phyloP scores from a whole-genome alignment of 2,888 invertebrate species.

The Cephus spinipes region DNA sequence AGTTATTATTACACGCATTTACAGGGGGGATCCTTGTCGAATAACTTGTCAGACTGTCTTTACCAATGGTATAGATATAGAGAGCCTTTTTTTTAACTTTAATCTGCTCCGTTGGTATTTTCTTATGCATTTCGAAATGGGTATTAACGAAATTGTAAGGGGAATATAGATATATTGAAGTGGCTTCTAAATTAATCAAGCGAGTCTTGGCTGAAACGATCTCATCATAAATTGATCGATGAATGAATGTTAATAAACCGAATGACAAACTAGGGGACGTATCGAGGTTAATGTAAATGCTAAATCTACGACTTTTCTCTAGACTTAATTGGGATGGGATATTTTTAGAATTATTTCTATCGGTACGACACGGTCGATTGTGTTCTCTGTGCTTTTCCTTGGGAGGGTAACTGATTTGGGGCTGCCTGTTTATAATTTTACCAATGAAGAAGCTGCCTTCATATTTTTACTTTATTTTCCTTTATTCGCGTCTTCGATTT shows the following conservation, averaged over 20 bases:
- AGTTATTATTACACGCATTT: not conserved
- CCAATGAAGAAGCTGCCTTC: not conserved
- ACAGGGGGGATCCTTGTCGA: not conserved
- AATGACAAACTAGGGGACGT: not conserved
- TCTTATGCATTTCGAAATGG: not conserved
- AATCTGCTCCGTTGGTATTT: not conserved
- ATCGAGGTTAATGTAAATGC: not conserved
- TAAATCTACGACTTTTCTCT: not conserved
- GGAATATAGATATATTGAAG: not conserved
- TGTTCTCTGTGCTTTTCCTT: not conserved
- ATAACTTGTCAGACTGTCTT: not conserved
- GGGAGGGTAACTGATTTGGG: not conserved
- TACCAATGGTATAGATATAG: not conserved
- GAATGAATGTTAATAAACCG: not conserved
- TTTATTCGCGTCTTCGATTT: not conserved
- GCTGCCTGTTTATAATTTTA: not conserved
- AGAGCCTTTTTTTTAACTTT: not conserved
- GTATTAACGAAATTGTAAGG: too few relatives aligned
- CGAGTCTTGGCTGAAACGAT: not conserved
- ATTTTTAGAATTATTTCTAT: not conserved
- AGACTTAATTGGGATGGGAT: not conserved
- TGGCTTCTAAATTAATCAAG: not conserved
- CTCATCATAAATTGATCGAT: not conserved
- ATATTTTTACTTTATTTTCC: not conserved
- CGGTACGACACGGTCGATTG: not conserved